Evolutionary conservation across 2,113 vertebrate genomes (phyloP).

Genomic region (Struthidea cinerea): DNA sequence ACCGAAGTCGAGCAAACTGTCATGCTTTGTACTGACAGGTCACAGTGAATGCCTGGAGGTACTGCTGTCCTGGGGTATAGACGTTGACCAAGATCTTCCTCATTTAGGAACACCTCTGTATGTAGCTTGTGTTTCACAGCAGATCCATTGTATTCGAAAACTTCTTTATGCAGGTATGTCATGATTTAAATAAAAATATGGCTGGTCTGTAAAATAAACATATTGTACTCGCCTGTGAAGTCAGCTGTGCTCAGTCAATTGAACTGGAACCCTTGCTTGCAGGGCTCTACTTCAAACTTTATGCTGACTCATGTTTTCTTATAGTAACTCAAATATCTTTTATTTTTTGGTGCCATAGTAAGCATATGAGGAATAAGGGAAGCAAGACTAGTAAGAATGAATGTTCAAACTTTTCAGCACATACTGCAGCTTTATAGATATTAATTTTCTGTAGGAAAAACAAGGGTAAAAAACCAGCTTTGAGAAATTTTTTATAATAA

Average conservation of each 20-base stretch:
- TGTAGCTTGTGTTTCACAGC: constrained; percentile 84
- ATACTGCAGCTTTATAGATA: not conserved
- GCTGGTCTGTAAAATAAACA: not conserved
- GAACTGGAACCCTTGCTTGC: not conserved
- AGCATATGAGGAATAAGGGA: not conserved
- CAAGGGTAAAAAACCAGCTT: not conserved
- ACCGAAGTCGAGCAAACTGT: not conserved
- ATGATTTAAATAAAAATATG: not conserved
- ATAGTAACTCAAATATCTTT: not conserved
- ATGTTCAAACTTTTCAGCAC: not conserved
- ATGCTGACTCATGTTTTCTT: not conserved
- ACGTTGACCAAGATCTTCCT: constrained; percentile 90
- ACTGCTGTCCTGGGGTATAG: constrained; percentile 88
- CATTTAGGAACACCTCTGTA: constrained; percentile 92
- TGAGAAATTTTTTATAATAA: not conserved
- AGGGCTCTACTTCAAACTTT: not conserved
- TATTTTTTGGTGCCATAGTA: not conserved
- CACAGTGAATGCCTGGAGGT: constrained; percentile 87
- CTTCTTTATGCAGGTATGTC: constrained; percentile 89
- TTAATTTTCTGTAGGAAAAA: not conserved
- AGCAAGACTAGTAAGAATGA: not conserved
- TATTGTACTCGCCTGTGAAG: not conserved
- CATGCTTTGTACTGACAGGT: constrained; percentile 71
- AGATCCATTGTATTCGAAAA: constrained; percentile 85
- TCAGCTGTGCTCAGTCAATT: not conserved